Evolutionary conservation across 2,888 invertebrate species (phyloP).

Genomic region (Linnaemya vulpina): DNA sequence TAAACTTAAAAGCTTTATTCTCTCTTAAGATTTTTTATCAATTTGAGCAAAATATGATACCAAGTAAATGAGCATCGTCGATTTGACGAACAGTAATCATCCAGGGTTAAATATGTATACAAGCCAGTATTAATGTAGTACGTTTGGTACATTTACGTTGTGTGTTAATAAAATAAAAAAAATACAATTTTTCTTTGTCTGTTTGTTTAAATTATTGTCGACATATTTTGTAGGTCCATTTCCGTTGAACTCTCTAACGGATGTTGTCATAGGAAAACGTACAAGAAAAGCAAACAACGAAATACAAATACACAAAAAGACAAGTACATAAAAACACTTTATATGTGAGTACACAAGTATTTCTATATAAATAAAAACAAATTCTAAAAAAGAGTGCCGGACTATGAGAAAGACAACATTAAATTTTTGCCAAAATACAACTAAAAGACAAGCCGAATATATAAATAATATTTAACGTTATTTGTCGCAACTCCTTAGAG

Average conservation of each 20-base stretch:
- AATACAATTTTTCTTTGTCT: too few species aligned
- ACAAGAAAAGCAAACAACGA: neutral
- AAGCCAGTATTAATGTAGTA: too few species aligned
- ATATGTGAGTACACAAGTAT: neutral
- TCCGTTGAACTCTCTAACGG: conserved; percentile 47
- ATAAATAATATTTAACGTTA: conserved; percentile 41
- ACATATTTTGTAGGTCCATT: conserved; percentile 54
- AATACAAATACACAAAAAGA: neutral
- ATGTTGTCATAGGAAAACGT: conserved; percentile 45
- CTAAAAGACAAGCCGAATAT: conserved; percentile 28
- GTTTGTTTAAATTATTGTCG: conserved; percentile 21
- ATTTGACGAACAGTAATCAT: too few species aligned
- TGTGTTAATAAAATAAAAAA: conserved; percentile 52
- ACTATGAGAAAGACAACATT: neutral
- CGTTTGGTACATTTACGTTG: neutral
- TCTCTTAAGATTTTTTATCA: too few species aligned
- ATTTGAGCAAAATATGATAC: too few species aligned
- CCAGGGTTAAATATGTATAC: too few species aligned
- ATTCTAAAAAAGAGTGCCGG: too few species aligned
- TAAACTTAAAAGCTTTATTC: too few species aligned
- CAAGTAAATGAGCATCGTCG: too few species aligned
- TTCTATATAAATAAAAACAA: too few species aligned
- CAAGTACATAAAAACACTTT: conserved; percentile 1
- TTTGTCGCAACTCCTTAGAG: conserved; percentile 40
- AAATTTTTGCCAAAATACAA: neutral